Evolutionary conservation across 2,888 invertebrate genomes (phyloP), one percentile per base, ranked within the genome.

Genomic region (Lagria hirta): DNA sequence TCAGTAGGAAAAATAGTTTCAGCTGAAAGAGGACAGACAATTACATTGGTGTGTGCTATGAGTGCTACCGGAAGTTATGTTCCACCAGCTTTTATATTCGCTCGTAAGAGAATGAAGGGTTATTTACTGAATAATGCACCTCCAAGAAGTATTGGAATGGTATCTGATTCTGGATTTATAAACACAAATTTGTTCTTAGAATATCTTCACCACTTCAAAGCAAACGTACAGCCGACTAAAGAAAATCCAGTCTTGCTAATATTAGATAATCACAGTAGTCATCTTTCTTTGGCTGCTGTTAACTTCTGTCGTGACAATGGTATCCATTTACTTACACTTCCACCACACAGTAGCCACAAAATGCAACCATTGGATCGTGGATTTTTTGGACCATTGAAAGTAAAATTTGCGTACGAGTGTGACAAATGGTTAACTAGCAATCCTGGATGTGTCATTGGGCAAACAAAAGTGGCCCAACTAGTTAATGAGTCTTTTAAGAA

Each of bases 331-430:
- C 52, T 72, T 20, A 66, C 69, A 3, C 59, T 70, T 26, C 69
- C 65, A 14, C 70, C 68, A n/a, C 69, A 72, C 51, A 65, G 66
- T 36, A 60, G 67, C 4, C 69, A 65, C 35, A 69, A 68, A 49
- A 37, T 73, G 28, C 72, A 73, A 57, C 71, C 70, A 6, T 54
- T 72, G 7, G 68, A 73, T 52, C 35, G 61, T 10, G 43, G 54
- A 21, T 60, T 58, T 52, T 63, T 54, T 50, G 52, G 50, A 3
- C 55, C 64, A 16, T 41, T 65, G 13, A 63, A 65, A 46, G 43
- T 36, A 10, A 54, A 55, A 28, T 59, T 58, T 16, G 56, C 56
- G 41, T 29, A 30, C 26, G 55, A 61, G 49, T 62, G 58, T 47
- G 60, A 58, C n/a, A n/a, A 28, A 14, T 28, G 28, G 28, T 3